Evolutionary conservation across 1,140 invertebrate genomes (phyloP), one percentile per base, ranked within the genome.

Genomic region (Drosophila virilis): DNA sequence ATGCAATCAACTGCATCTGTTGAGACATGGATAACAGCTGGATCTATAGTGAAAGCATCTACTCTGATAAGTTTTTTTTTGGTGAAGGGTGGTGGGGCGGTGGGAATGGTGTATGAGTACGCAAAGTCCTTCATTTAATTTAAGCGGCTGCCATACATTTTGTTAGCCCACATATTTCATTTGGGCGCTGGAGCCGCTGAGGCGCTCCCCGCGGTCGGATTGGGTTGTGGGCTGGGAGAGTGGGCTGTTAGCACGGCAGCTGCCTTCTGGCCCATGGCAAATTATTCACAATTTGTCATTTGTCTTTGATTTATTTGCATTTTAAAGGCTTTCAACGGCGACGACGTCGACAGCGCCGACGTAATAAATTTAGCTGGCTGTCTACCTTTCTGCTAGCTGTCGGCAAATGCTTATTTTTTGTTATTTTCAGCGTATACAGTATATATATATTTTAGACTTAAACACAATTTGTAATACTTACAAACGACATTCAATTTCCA

Each of bases 401-500:
- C 84, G 83, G 65, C 79, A 77, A 51, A 70, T 73, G 79, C 66
- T 54, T 61, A 8, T 46, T 45, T 46, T 69, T 80, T 62, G 40
- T 40, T 64, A 57, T 57, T 57, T 51, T 64, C 58, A 57, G 58
- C 43, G 33, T 60, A 58, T 32, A 58, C 22, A 32, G 10, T 57
- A 9, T 46, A 7, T 45, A 38, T 57, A 40, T 86, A 75, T 74
- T 85, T 88, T 79, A 74, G 78, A 83, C 80, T 89, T 86, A 86
- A 86, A 67, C 79, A 80, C 83, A 86, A 86, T 86, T 86, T 86
- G 83, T 86, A 86, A 81, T 94, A 96, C 97, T 97, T 93, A 97
- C 97, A 97, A 65, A 97, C 96, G 79, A 97, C 96, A 93, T 96
- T 95, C 78, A 98, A 95, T 89, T 95, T 96, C 96, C 96, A 97